These are phyloP conservation scores for Drosophila suboccidentalis DNA, from an alignment of 2,888 invertebrate genomes.

Conservation along the genomic window DNA sequence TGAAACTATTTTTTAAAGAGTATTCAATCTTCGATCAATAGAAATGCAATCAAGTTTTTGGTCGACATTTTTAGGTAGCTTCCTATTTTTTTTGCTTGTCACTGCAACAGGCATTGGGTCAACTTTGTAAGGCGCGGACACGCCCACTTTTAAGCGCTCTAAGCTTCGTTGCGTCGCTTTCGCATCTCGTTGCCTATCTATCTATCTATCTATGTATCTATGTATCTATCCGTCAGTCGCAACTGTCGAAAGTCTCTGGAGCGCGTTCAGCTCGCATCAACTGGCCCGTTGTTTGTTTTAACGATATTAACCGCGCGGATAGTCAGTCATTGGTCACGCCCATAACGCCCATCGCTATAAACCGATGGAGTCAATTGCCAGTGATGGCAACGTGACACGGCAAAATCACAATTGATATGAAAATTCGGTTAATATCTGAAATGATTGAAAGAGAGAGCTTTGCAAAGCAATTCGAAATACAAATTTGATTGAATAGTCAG, in stretches of 20 bases:
- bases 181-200: background rate
- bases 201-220: background rate
- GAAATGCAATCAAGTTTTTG: background rate
- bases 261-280: conserved; percentile 51
- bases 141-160: conserved; percentile 52
- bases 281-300: conserved; percentile 66
- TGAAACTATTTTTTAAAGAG: background rate
- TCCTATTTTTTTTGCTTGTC: conserved; percentile 5
- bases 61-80: background rate
- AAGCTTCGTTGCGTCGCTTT: conserved; percentile 31
- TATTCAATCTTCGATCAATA: background rate
- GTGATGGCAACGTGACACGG: conserved; percentile 35
- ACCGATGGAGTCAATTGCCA: conserved; percentile 7
- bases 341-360: conserved; percentile 57
- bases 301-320: conserved; percentile 60
- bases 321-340: conserved; percentile 59
- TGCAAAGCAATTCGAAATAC: background rate
- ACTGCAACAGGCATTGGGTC: conserved; percentile 12
- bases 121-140: conserved; percentile 31
- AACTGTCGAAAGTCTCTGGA: conserved; percentile 40
- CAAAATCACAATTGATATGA: background rate
- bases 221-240: background rate
- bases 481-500: no score
- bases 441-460: background rate
- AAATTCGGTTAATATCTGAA: background rate